Evolutionary conservation across 2,113 vertebrate genomes (phyloP), one percentile per base, ranked within the genome.

Genomic region (Burhinus bistriatus): DNA sequence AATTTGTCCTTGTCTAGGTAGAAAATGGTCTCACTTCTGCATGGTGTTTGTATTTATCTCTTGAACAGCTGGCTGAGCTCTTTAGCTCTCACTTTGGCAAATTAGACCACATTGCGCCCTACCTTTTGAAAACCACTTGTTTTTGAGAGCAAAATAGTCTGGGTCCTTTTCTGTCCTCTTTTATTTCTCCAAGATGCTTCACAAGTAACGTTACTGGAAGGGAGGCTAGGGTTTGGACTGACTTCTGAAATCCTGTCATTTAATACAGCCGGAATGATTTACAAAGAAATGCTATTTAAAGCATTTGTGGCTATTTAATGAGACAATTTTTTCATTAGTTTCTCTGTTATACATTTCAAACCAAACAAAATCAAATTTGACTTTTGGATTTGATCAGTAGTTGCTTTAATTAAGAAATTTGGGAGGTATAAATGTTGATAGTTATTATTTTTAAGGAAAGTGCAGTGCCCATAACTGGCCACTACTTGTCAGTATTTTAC

Each of bases 401-500:
- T 36, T 85, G 6, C 23, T 68, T 78, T 80, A 91, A 69, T 76
- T 88, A 71, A 59, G n/a, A 88, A 83, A 55, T 75, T 5, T 49
- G 3, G 68, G 54, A 44, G 13, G 4, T 38, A 87, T 84, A 88
- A 80, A 70, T 89, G 12, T 54, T 88, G 77, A 25, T 81, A 44
- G 47, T 34, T 85, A 13, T 52, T 80, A 54, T 47, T 62, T 70
- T 83, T 93, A 12, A 84, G 54, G 70, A 57, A 76, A 91, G 23
- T 94, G 96, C 87, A 83, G 27, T 97, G 29, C 55, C 38, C 19
- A 2, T 79, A 94, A 90, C 58, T 96, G 84, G 59, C 98, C 98
- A 97, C 98, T 98, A 42, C 54, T 92, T 94, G 98, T 97, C 98
- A 98, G 94, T 98, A 42, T 98, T 96, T 90, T 97, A 97, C 97